Conservation (phyloP, 2,113 vertebrate species). For the Oncorhynchus keta region DNA sequence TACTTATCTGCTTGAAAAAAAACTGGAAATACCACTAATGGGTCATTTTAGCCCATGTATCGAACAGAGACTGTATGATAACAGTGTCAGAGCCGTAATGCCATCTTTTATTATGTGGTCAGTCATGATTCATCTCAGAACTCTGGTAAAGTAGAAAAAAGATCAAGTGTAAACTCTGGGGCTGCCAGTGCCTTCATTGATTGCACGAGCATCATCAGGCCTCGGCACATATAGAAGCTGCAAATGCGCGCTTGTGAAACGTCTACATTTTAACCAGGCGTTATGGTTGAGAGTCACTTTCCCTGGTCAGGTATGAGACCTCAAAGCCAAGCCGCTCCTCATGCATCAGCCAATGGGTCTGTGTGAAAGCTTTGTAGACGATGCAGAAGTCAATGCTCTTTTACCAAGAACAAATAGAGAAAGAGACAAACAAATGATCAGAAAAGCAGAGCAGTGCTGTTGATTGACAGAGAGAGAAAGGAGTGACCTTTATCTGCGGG, state of each 20-base stretch:
- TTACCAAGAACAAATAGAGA: conserved; percentile 10
- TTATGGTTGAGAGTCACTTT: neutral
- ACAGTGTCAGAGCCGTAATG: no score
- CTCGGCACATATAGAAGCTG: no score
- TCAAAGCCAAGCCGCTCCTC: neutral
- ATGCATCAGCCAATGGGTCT: conserved; percentile 11
- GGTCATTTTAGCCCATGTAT: neutral
- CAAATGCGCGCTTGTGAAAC: no score
- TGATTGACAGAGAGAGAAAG: conserved; percentile 49
- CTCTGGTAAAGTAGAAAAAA: no score
- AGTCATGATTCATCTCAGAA: neutral
- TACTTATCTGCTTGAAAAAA: conserved; percentile 34
- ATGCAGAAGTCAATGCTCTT: neutral
- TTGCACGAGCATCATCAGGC: no score
- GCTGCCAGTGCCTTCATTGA: no score
- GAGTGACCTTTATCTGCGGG: conserved; percentile 24
- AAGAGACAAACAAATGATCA: conserved; percentile 26
- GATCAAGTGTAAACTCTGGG: no score
- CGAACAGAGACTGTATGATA: no score
- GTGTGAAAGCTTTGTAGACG: conserved; percentile 14
- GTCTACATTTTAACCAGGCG: neutral
- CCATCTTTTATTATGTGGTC: neutral
- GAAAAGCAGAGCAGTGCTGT: conserved; percentile 35
- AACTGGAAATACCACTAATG: neutral
- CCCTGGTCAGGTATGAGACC: conserved; percentile 6